Evolutionary conservation across 2,113 vertebrate genomes (phyloP).

Genomic region (Scopus umbretta): DNA sequence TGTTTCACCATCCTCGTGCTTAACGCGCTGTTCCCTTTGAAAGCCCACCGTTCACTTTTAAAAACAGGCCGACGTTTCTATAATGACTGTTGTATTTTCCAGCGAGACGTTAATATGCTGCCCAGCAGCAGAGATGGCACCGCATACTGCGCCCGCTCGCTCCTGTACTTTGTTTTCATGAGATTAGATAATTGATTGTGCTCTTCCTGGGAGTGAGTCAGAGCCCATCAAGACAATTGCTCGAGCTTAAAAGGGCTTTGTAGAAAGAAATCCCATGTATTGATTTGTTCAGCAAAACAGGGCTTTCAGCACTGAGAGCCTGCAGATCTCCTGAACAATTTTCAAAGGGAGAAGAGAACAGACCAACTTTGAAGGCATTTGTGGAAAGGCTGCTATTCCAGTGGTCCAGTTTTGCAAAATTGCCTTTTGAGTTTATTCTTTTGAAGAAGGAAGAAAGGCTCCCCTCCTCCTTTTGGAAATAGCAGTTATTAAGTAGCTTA

Average conservation of each 20-base stretch:
- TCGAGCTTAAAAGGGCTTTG: background rate
- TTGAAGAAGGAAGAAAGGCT: background rate
- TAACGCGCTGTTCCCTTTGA: accelerated
- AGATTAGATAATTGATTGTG: background rate
- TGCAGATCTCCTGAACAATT: background rate
- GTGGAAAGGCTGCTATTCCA: background rate
- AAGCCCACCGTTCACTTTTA: accelerated
- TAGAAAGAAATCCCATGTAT: background rate
- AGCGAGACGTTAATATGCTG: accelerated
- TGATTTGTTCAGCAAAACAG: background rate
- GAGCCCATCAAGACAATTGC: background rate
- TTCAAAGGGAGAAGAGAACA: background rate
- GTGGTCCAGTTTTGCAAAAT: background rate
- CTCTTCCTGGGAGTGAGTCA: background rate
- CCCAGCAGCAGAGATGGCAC: background rate
- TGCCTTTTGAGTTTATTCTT: background rate
- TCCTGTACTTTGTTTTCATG: background rate
- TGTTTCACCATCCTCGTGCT: accelerated
- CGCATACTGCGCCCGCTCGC: accelerated
- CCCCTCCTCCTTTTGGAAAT: background rate
- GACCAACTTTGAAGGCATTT: background rate
- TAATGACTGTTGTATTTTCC: accelerated
- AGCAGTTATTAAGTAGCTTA: background rate
- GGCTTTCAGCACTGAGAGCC: background rate
- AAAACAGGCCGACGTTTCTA: background rate